phyloP scores from a whole-genome alignment of 1,140 invertebrate species.

The Eupristina koningsbergeri region DNA sequence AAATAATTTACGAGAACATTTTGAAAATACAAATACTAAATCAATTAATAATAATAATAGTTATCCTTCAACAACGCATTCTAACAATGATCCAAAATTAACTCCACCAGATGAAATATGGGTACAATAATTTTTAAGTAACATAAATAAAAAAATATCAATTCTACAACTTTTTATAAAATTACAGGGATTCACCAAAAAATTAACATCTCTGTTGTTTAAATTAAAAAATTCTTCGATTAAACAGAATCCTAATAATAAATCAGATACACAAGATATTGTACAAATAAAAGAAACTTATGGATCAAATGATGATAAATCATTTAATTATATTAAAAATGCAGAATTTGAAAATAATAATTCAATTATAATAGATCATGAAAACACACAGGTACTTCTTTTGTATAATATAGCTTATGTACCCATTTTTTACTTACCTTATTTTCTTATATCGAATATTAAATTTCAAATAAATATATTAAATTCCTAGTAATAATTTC shows the following conservation, averaged over 20 bases:
- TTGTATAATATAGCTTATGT: too few species aligned
- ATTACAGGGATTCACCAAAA: background rate
- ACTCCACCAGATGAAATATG: background rate
- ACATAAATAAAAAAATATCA: background rate
- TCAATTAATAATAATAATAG: background rate
- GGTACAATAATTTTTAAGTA: background rate
- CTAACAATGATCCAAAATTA: background rate
- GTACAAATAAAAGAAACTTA: background rate
- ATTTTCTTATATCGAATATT: too few species aligned
- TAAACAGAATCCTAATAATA: background rate
- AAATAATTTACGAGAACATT: background rate
- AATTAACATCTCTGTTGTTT: background rate
- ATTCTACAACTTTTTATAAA: background rate
- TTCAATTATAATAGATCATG: too few species aligned
- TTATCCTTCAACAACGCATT: background rate
- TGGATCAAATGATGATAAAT: too few species aligned
- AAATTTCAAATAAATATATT: too few species aligned
- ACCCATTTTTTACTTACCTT: too few species aligned
- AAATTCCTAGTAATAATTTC: too few species aligned
- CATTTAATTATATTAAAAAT: background rate
- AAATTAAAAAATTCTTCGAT: background rate
- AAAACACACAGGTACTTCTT: background rate
- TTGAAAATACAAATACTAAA: background rate
- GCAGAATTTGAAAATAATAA: too few species aligned
- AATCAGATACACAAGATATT: background rate